phyloP scores from a whole-genome alignment of 2,797 vertebrate species.

The Zenarchopterus dispar region DNA sequence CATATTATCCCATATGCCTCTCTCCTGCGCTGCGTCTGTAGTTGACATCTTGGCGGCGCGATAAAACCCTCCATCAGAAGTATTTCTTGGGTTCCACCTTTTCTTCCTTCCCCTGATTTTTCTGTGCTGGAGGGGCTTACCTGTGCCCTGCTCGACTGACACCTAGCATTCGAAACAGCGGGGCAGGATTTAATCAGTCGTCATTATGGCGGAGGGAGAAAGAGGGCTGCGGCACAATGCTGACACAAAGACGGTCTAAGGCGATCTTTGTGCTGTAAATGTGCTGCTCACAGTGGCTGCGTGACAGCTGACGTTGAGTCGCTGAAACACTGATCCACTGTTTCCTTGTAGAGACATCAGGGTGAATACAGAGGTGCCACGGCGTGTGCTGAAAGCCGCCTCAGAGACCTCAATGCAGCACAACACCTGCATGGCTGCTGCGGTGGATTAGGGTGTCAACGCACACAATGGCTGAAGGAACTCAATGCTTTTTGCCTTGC shows the following conservation, averaged over 20 bases:
- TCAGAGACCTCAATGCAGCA: slow-evolving; percentile 73
- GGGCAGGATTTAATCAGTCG: slow-evolving; percentile 79
- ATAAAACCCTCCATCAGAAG: slow-evolving; percentile 63
- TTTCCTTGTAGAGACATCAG: slow-evolving; percentile 80
- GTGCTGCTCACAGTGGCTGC: slow-evolving; percentile 65
- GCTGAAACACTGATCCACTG: slow-evolving; percentile 77
- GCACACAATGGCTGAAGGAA: slow-evolving; percentile 70
- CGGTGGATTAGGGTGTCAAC: slow-evolving; percentile 79
- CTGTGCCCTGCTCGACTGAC: slow-evolving; percentile 73
- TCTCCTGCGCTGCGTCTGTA: slow-evolving; percentile 31
- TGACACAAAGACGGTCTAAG: slow-evolving; percentile 77
- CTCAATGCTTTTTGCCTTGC: slow-evolving; percentile 65
- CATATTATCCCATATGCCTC: slow-evolving; percentile 56
- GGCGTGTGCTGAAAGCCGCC: slow-evolving; percentile 66
- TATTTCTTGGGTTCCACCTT: slow-evolving; percentile 55
- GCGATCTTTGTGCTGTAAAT: slow-evolving; percentile 78
- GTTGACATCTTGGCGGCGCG: slow-evolving; percentile 60
- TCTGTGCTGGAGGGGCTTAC: slow-evolving; percentile 57
- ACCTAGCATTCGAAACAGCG: slow-evolving; percentile 72
- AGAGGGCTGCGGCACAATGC: slow-evolving; percentile 72
- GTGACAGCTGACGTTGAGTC: slow-evolving; percentile 77
- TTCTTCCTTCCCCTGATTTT: slow-evolving; percentile 6
- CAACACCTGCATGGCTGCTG: slow-evolving; percentile 77
- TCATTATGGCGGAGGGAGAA: slow-evolving; percentile 71
- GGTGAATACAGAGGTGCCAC: slow-evolving; percentile 69